phyloP scores from a whole-genome alignment of 35 echinoderm and acorn worm genomes.

The Ophiothrix spiculata region DNA sequence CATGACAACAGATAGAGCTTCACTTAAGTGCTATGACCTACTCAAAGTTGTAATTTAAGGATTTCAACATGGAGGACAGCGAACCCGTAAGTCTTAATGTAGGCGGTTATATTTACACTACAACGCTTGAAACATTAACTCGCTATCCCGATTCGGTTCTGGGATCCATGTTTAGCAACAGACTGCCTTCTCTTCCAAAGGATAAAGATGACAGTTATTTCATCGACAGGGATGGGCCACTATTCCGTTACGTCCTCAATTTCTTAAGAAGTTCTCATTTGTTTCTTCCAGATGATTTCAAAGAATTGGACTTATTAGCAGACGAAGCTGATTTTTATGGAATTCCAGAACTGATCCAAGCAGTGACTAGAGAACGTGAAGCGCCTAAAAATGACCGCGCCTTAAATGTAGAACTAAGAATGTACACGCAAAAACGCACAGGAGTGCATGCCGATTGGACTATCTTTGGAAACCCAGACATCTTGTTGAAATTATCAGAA shows the following conservation, averaged over 20 bases:
- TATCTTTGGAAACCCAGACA: not conserved
- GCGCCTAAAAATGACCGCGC: not conserved
- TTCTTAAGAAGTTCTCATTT: conserved; percentile 29
- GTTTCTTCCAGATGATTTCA: conserved; percentile 24
- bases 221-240: conserved; percentile 35
- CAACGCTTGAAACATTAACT: conserved; percentile 28
- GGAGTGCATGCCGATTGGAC: not conserved
- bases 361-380: not conserved
- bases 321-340: conserved; percentile 40
- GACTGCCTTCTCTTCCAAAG: not conserved
- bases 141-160: conserved; percentile 48
- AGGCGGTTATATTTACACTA: conserved; percentile 36
- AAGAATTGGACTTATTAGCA: conserved; percentile 17
- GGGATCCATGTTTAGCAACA: conserved; percentile 36
- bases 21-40: no score
- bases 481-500: not conserved
- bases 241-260: conserved; percentile 42
- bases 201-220: conserved; percentile 20
- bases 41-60: no score
- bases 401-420: not conserved
- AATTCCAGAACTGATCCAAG: not conserved
- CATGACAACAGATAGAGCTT: no score
- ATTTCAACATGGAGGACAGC: not conserved
- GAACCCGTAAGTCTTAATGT: conserved; percentile 23
- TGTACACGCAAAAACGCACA: not conserved